Evolutionary conservation across 2,888 invertebrate species (phyloP), one percentile per base, ranked within the genome.

Genomic region (Ophion obscuratus): DNA sequence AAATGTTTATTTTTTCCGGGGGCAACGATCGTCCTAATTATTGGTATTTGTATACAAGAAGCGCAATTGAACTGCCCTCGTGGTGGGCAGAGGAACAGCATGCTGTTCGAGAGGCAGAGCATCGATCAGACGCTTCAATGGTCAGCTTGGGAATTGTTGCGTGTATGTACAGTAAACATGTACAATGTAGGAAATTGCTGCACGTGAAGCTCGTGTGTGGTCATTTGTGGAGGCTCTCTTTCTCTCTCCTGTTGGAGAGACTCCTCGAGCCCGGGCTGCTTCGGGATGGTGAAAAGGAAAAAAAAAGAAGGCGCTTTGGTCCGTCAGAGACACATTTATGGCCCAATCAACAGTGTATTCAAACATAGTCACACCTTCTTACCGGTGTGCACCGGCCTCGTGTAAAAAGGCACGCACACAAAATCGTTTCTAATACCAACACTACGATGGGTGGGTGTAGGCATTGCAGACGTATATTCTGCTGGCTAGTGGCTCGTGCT

Each of bases 291-390:
- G 70, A 87, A 87, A 87, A 84, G 71, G 82, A 84, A 85, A 75
- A 62, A 62, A 61, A 76, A 84, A 88, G 88, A 89, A 91, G 90
- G 91, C 89, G 89, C 91, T 89, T 91, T 92, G 92, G 91, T 90
- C 89, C 89, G 89, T 89, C 87, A 91, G 91, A 93, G 92, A 93
- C 93, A 92, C 93, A 91, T 94, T 94, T 93, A 93, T 93, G 92
- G 91, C 91, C 93, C 93, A 94, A 94, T 94, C 94, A 94, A 92
- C 93, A 91, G 90, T 91, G 93, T 91, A 94, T 94, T 94, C 93
- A 94, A 91, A 92, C 92, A 92, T 90, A 91, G 93, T 93, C 94
- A 92, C 93, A 93, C 93, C 93, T 93, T 91, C 89, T 89, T 88
- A 70, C 84, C 47, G 66, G 67, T 53, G 68, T 47, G 75, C 79